Conservation (phyloP, 2,113 vertebrate genomes). For the Phyllostomus hastatus region DNA sequence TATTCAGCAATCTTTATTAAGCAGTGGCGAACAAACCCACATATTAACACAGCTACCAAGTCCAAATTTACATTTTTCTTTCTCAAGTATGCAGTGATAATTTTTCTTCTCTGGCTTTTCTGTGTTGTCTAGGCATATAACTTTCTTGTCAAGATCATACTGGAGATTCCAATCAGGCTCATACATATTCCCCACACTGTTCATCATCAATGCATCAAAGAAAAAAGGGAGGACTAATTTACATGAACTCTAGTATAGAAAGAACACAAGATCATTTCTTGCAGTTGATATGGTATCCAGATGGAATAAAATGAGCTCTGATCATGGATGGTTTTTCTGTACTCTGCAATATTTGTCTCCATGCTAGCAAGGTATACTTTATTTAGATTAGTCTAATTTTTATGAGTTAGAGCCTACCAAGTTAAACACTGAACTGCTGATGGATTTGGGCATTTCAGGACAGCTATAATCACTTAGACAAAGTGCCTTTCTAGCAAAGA, state of each 20-base stretch:
- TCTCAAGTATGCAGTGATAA: neutral
- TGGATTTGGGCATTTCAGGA: neutral
- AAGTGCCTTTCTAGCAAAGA: neutral
- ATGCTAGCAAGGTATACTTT: neutral
- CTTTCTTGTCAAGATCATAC: neutral
- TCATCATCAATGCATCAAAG: neutral
- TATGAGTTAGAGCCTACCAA: neutral
- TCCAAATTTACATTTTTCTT: neutral
- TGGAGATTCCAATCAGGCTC: neutral
- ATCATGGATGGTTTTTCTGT: neutral
- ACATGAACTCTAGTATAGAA: neutral
- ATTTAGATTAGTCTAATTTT: neutral
- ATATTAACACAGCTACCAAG: neutral
- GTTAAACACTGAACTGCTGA: neutral
- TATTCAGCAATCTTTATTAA: neutral
- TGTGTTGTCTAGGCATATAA: neutral
- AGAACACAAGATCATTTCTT: neutral
- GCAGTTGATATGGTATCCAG: neutral
- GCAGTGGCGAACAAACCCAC: neutral
- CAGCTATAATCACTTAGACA: neutral
- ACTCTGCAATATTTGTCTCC: neutral
- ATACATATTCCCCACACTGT: neutral
- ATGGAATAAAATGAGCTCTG: neutral
- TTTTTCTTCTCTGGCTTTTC: neutral
- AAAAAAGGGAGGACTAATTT: neutral